Percentiles rank a stretch among this genome's conserved stretches.
Evolutionary conservation across 1,140 invertebrate species (phyloP).

Genomic region (Leptonema lineaticorne): DNA sequence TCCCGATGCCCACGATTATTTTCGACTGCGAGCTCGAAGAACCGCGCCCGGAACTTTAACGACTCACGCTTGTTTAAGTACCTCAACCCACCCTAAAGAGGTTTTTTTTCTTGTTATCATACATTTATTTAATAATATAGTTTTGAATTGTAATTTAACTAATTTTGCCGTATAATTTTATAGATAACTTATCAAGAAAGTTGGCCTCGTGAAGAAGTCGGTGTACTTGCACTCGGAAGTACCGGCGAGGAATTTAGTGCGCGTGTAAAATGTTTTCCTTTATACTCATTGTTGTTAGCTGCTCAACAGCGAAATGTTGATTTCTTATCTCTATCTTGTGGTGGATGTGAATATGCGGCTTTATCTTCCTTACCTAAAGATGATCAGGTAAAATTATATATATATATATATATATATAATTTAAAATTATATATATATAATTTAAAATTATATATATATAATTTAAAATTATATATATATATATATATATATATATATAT

Average conservation of each 20-base stretch:
- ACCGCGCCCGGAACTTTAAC: constrained; percentile 60
- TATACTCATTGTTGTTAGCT: constrained; percentile 77
- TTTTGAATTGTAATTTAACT: neutral
- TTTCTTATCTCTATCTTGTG: constrained; percentile 71
- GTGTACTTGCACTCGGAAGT: constrained; percentile 1
- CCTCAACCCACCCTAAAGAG: constrained; percentile 72
- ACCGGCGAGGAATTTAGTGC: constrained; percentile 45
- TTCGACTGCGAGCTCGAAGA: constrained; percentile 59
- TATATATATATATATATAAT: no score
- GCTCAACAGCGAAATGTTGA: constrained; percentile 70
- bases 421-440: no score
- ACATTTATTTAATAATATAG: no score
- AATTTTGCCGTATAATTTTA: neutral
- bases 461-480: no score
- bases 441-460: no score
- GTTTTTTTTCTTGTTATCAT: no score
- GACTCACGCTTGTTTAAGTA: constrained; percentile 73
- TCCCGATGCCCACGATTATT: constrained; percentile 70
- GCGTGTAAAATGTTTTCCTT: constrained; percentile 80
- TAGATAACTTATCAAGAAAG: constrained; percentile 41
- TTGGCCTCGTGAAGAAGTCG: constrained; percentile 33
- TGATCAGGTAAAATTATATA: constrained; percentile 32
- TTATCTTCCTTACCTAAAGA: constrained; percentile 47
- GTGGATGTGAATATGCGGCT: constrained; percentile 60
- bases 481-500: no score